Base-by-base conservation (phyloP, 2,888 invertebrate genomes). In the Metacarcinus magister region DNA sequence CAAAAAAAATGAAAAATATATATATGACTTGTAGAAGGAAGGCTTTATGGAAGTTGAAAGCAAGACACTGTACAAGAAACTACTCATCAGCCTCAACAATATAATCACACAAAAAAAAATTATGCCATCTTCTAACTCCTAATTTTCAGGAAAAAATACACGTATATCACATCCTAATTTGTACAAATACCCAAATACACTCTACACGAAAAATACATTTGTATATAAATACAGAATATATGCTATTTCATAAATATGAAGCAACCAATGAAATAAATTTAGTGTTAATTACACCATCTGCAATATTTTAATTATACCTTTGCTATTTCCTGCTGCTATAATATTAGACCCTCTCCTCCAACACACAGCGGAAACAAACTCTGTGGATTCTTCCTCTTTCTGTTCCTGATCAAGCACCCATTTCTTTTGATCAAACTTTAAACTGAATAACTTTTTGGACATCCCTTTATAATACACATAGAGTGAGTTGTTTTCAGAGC, bases 361-460 rank as follows among this genome's bases (percentile, higher is more conserved):
- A 97, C 99, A 99, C 8, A 99, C 99, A 0, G 99, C 99, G 23
- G 99, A 99, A 93, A 99, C 99, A 98, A 99, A 99, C 98, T 99
- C 99, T 97, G 98, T 98, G 1, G 98, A 98, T 96, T 97, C 97
- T 82, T 97, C 97, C 46, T 97, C 97, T 97, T 99, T 99, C 97
- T 99, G 99, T 97, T 99, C 99, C 97, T 98, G 98, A 97, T 98
- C 98, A 97, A 99, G 97, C 97, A 99, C 98, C 97, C 98, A 98
- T 96, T 98, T 98, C 43, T 98, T 98, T 8, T 98, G 98, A 97
- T 99, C 99, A 98, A 99, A 99, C 97, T 99, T 98, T 97, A 99
- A 99, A 95, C 98, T 98, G 97, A 99, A 98, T 97, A 99, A 98
- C 97, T 99, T 99, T 97, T 99, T 98, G 48, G 99, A 98, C 96